Evolutionary conservation across 2,888 invertebrate genomes (phyloP), one percentile per base, ranked within the genome.

Genomic region (Tridacna gigas): DNA sequence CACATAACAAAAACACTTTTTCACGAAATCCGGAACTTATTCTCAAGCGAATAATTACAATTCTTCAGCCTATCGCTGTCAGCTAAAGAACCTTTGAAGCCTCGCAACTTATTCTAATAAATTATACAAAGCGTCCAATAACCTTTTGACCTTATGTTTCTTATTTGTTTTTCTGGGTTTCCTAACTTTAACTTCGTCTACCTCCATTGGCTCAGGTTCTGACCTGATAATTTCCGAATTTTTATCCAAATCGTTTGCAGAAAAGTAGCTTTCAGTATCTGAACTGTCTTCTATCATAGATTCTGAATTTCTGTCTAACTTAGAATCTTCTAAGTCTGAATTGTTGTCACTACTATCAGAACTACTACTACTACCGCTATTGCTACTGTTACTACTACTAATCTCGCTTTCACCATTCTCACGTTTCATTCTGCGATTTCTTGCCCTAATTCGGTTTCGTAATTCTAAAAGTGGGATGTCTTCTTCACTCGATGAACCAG

Each of bases 401-500:
- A 48, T 22, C 47, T 69, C n/a, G 28, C 26, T 26, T n/a, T 67
- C 45, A 45, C 67, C 67, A 13, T 73, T 22, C 56, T 73, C 73
- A 13, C 22, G 48, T 25, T 73, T 56, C 0, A 73, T 7, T 73
- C 73, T 73, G 26, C 73, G 73, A 28, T 74, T 74, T 26, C 61
- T 37, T 18, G 56, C 60, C 37, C 37, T 74, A 28, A 74, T 60
- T 18, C 74, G 25, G 28, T 60, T 56, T 60, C 28, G 7, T 37
- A 60, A 60, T 28, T 74, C 74, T 60, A 74, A 20, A n/a, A 74
- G 28, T 26, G 74, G 74, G 22, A 60, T 60, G 18, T 74, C 74
- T 25, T 60, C 60, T 74, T 74, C 61, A 13, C 74, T 60, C 26
- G 74, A 74, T 74, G 60, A 74, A 11, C 60, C 74, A 13, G 74